Base-by-base conservation (phyloP, 30 jellyfish, hydroid and myxozoan genomes). In the Hydractinia echinata region DNA sequence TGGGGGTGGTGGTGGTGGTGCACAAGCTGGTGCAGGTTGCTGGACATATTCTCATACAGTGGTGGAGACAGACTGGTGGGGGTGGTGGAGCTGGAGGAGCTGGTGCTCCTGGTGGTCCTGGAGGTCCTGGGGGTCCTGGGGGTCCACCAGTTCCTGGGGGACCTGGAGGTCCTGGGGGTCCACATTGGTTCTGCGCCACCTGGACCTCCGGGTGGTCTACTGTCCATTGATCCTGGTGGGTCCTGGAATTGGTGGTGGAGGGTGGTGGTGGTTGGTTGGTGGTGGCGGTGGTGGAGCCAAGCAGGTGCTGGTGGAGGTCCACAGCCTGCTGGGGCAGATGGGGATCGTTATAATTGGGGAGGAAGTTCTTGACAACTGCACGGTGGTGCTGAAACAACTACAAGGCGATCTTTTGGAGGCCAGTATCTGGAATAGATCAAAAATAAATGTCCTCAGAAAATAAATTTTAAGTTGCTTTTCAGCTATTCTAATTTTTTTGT, bases 11-110 rank as follows among this genome's bases (percentile, higher is more conserved):
- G 82, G 95, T 90, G 16, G 96, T 90, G 51, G 96, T 90, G 62
- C 95, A 89, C 70, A 86, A 84, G 61, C 95, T 87, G 79, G 96
- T 90, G 14, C 94, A 89, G 69, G 90, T 84, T 83, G 79, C 82
- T 79, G 95, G 95, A 83, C 91, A 79, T 86, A 83, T 88, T 76
- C 82, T 88, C 94, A 88, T 88, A 67, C 96, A 88, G 66, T 88
- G 96, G 81, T 83, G 94, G 49, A 83, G 94, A 68, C 97, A 89
- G 95, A 89, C 81, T 86, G 97, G 97, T 80, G 97, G 95, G 77
- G 97, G 97, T 86, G 97, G 97, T 84, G 97, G 97, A 64, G 97
- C 95, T 81, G 97, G 97, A 56, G 96, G 95, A 78, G 96, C 98
- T 76, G 98, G 98, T 61, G 96, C 95, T 85, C 97, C 97, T 49